A percentile compares a stretch with the other conserved stretches of the same genome.
These are phyloP conservation scores for Linnaemya tessellans DNA, from an alignment of 2,888 invertebrate genomes.

Conservation along the genomic window DNA sequence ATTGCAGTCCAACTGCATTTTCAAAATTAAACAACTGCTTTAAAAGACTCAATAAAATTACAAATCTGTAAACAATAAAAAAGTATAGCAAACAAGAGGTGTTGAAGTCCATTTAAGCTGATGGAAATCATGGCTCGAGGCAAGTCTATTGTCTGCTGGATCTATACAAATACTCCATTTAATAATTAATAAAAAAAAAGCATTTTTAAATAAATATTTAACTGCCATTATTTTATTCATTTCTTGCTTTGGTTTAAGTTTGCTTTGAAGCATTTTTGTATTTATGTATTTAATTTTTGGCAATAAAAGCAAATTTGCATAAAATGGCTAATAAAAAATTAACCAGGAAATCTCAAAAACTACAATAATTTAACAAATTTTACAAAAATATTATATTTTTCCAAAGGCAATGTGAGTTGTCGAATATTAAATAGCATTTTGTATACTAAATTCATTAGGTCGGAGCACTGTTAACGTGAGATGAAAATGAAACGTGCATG, in stretches of 20 bases:
- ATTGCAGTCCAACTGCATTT: too few species aligned
- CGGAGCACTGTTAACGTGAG: too few species aligned
- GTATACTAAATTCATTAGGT: not conserved
- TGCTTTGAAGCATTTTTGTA: constrained; percentile 39
- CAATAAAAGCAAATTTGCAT: constrained; percentile 53
- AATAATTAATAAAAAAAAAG: constrained; percentile 14
- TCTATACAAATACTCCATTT: not conserved
- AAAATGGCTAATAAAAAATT: constrained; percentile 29
- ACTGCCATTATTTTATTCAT: not conserved
- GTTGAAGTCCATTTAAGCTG: constrained; percentile 23
- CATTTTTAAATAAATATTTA: not conserved
- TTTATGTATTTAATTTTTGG: constrained; percentile 13
- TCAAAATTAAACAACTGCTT: not conserved
- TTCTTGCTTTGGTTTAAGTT: not conserved
- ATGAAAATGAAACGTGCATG: not conserved
- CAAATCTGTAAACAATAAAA: not conserved
- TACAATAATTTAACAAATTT: constrained; percentile 1
- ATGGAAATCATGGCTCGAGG: constrained; percentile 4
- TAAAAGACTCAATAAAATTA: not conserved
- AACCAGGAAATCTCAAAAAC: constrained; percentile 66
- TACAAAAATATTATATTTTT: not conserved
- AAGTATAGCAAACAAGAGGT: not conserved
- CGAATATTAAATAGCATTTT: not conserved
- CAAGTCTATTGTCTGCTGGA: not conserved
- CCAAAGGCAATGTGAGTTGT: constrained; percentile 21